Evolutionary conservation across 1,140 invertebrate genomes (phyloP), one percentile per base, ranked within the genome.

Genomic region (Drosophila prosaltans): DNA sequence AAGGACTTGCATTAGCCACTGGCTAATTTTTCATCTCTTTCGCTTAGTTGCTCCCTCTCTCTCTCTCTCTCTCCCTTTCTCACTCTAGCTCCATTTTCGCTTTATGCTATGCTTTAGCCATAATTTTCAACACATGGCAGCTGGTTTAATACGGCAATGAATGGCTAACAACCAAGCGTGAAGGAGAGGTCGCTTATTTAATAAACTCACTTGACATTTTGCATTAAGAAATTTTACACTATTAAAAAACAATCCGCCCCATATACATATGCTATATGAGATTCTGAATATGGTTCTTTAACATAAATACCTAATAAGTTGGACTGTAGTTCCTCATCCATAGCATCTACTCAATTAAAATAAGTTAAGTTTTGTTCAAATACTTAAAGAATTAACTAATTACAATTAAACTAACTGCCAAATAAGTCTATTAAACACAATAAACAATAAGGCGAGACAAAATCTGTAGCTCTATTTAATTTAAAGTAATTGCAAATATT

Each of bases 1-100:
- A 28, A 57, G 43, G 62, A 58, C 45, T 61, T 41, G 32, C 61
- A 21, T 24, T 7, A 61, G 66, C 64, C 54, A 32, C 54, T 48
- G 45, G 63, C 59, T 45, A 57, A 74, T 77, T 80, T 48, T 71
- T 69, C 54, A 78, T 58, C 32, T 39, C 43, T 24, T 59, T 65
- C 63, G 69, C 65, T 64, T 48, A 36, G 32, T 36, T 7, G 6
- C 43, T 45, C n/a, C 21, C n/a, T 45, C 0, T 16, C 3, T 36
- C 6, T 7, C 16, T 21, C 45, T 16, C 43, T 45, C 3, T 45
- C 16, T 45, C 1, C 3, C 0, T 48, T 11, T 48, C 7, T 51
- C 45, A 2, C 7, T 10, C 21, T 7, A 2, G 16, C 45, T 26
- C 8, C 45, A 36, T 36, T 24, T 48, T 8, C 21, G 45, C 8